These are phyloP conservation scores for Platynereis dumerilii DNA, from an alignment of 2,888 invertebrate species.

Conservation along the genomic window DNA sequence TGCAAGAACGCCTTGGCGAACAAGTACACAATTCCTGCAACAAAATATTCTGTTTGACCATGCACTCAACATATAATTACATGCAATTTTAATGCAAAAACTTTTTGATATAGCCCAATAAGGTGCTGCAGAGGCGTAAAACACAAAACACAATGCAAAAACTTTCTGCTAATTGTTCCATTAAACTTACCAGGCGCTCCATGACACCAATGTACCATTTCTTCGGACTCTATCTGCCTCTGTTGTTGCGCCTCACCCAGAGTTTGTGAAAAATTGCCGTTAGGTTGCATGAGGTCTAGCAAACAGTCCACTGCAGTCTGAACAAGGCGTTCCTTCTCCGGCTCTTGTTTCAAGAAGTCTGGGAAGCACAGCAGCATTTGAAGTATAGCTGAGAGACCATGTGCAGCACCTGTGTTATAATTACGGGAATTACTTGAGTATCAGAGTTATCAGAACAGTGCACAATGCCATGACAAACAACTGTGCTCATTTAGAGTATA, in stretches of 20 bases:
- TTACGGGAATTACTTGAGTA: too few species aligned
- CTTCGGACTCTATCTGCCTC: constrained; percentile 66
- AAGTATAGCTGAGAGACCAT: constrained; percentile 73
- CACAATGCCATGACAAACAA: too few species aligned
- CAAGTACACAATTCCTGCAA: constrained; percentile 74
- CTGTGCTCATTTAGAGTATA: too few species aligned
- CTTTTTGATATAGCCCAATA: too few species aligned
- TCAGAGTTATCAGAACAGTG: too few species aligned
- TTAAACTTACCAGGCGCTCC: constrained; percentile 77
- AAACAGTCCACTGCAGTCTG: constrained; percentile 74
- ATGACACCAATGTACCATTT: constrained; percentile 89
- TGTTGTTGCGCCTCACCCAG: constrained; percentile 71
- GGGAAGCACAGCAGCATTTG: constrained; percentile 72
- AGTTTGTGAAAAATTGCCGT: constrained; percentile 80
- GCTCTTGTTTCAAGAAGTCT: constrained; percentile 69
- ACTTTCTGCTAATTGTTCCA: too few species aligned
- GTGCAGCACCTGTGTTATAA: constrained; percentile 66
- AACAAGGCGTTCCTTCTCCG: constrained; percentile 69
- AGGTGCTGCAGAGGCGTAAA: too few species aligned
- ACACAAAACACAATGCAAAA: too few species aligned
- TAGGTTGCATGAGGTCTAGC: constrained; percentile 71
- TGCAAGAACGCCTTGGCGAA: constrained; percentile 81
- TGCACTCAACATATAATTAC: too few species aligned
- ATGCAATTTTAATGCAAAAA: too few species aligned
- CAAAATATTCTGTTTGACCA: too few species aligned